Evolutionary conservation across 2,888 invertebrate genomes (phyloP).

Genomic region (Lysandra coridon): DNA sequence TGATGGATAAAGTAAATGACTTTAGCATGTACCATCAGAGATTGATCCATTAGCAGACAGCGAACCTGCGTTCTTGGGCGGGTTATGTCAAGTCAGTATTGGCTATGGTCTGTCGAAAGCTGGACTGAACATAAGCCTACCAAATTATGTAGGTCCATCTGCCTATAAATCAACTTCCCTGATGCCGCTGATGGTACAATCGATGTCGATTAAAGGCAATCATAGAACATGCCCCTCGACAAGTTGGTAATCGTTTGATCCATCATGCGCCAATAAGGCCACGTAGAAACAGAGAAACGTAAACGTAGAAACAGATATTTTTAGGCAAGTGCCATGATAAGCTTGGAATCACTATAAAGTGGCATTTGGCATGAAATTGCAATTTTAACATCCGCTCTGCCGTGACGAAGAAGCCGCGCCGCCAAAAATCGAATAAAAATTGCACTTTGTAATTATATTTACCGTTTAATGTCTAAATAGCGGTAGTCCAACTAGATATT

Average conservation of each 20-base stretch:
- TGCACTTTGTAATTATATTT: not conserved
- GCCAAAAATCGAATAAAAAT: not conserved
- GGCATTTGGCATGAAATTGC: not conserved
- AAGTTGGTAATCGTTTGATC: not conserved
- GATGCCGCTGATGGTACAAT: no score
- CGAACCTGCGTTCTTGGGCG: not conserved
- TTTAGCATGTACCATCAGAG: not conserved
- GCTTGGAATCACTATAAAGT: not conserved
- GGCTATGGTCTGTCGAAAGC: not conserved
- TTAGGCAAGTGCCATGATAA: not conserved
- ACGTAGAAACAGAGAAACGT: not conserved
- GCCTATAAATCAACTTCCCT: not conserved
- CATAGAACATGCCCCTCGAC: not conserved
- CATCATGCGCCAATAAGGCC: not conserved
- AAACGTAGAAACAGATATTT: not conserved
- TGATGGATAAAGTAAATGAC: not conserved
- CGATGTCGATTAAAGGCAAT: not conserved
- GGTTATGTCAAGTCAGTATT: not conserved
- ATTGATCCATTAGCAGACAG: not conserved
- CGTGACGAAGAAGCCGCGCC: slow-evolving; percentile 8
- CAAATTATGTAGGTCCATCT: not conserved
- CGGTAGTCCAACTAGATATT: not conserved
- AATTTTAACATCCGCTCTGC: not conserved
- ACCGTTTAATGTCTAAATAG: not conserved
- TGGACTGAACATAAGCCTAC: not conserved